A percentile compares a stretch with the other conserved stretches of the same genome.
phyloP scores from a whole-genome alignment of 2,797 vertebrate species.

The Ptychobarbus kaznakovi region DNA sequence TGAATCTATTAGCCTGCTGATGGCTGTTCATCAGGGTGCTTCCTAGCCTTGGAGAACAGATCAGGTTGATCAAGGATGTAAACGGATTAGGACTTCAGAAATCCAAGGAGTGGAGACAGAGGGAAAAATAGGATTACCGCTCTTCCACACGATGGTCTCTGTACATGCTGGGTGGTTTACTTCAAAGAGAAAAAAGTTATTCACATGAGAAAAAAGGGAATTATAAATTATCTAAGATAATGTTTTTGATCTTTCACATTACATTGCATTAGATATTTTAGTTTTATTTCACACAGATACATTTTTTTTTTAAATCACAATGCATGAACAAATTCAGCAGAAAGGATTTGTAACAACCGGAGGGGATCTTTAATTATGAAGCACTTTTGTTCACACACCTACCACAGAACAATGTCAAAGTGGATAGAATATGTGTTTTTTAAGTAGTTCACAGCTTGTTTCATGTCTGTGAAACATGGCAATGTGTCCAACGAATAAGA shows the following conservation, averaged over 20 bases:
- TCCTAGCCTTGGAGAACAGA: slow-evolving; percentile 44
- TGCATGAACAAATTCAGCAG: neutral
- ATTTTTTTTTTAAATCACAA: neutral
- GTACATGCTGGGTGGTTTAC: neutral
- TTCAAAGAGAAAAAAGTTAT: neutral
- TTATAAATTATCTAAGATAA: neutral
- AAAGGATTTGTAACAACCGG: neutral
- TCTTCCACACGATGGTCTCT: slow-evolving; percentile 29
- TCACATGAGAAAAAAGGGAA: neutral
- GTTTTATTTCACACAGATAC: neutral
- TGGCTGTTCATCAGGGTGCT: slow-evolving; percentile 26
- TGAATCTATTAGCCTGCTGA: slow-evolving; percentile 17
- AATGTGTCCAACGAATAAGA: neutral
- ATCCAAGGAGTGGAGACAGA: slow-evolving; percentile 35
- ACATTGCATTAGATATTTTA: neutral
- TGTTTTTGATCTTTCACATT: slow-evolving; percentile 1
- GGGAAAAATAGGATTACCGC: slow-evolving; percentile 57
- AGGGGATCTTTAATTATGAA: slow-evolving; percentile 22
- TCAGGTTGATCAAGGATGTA: slow-evolving; percentile 56
- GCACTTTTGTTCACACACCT: neutral
- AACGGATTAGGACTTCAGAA: slow-evolving; percentile 59
- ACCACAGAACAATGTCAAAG: neutral
- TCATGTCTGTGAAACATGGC: neutral
- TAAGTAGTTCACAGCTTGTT: neutral
- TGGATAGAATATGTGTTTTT: neutral